Percentiles rank a stretch among this genome's conserved stretches.
Evolutionary conservation across 2,113 vertebrate species (phyloP).

Genomic region (Thalassoma bifasciatum): DNA sequence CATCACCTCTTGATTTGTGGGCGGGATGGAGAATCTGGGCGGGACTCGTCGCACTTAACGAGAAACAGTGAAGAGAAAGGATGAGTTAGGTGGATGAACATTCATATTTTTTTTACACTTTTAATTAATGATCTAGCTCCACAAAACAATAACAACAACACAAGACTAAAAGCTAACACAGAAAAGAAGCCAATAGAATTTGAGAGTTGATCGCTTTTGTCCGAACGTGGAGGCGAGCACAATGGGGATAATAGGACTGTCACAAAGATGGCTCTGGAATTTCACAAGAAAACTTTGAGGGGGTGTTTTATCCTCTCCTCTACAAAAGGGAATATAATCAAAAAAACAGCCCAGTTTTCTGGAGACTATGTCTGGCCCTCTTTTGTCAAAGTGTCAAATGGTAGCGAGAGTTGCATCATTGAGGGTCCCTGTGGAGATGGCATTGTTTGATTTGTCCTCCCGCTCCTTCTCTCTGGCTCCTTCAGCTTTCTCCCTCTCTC

Average conservation of each 20-base stretch:
- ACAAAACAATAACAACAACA: neutral
- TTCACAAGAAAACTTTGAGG: conserved; percentile 67
- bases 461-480: conserved; percentile 57
- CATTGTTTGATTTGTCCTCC: conserved; percentile 77
- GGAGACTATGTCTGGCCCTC: conserved; percentile 70
- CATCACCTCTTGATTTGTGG: conserved; percentile 97
- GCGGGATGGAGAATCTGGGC: conserved; percentile 96
- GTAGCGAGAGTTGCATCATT: conserved; percentile 74
- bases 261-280: conserved; percentile 65
- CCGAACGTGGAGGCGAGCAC: conserved; percentile 56
- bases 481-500: conserved; percentile 62
- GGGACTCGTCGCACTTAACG: conserved; percentile 92
- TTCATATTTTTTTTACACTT: conserved; percentile 5
- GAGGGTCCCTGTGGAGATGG: conserved; percentile 74
- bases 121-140: conserved; percentile 7
- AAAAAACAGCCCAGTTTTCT: conserved; percentile 70
- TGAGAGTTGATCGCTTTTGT: conserved; percentile 59
- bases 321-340: conserved; percentile 66
- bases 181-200: conserved; percentile 45
- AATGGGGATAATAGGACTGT: conserved; percentile 68
- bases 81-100: conserved; percentile 11
- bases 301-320: conserved; percentile 58
- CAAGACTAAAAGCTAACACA: conserved; percentile 29
- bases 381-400: conserved; percentile 79
- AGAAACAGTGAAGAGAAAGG: neutral